phyloP scores from a whole-genome alignment of 2,113 vertebrate genomes.

The Pseudonaja textilis region DNA sequence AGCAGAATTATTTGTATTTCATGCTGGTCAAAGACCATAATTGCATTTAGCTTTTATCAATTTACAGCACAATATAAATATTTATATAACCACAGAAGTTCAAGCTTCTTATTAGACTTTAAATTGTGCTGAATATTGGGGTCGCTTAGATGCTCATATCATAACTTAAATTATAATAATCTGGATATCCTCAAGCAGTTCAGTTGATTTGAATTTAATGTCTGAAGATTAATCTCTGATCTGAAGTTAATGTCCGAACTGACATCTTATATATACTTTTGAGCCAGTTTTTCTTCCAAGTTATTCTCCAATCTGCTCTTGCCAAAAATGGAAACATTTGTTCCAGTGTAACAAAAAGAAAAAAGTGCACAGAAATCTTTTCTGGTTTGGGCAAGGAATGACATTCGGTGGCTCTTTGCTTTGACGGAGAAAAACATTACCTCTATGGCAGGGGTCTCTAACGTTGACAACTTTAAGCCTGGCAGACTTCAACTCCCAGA shows the following conservation, averaged over 20 bases:
- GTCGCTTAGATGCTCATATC: not conserved
- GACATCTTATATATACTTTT: not conserved
- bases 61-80: not conserved
- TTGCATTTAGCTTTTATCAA: not conserved
- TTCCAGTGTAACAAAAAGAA: not conserved
- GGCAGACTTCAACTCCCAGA: too few relatives aligned
- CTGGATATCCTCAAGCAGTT: not conserved
- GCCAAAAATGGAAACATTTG: not conserved
- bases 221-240: not conserved
- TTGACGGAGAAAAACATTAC: not conserved
- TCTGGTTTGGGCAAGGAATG: not conserved
- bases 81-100: not conserved
- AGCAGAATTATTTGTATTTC: not conserved
- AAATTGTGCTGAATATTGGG: not conserved
- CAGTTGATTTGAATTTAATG: not conserved
- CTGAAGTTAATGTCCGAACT: not conserved
- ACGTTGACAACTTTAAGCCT: too few relatives aligned
- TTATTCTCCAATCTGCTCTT: not conserved
- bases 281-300: not conserved
- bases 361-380: not conserved
- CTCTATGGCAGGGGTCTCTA: not conserved
- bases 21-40: not conserved
- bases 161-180: not conserved
- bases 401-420: not conserved
- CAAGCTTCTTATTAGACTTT: not conserved